Evolutionary conservation across 1,140 invertebrate species (phyloP).

Genomic region (Ladona fulva): DNA sequence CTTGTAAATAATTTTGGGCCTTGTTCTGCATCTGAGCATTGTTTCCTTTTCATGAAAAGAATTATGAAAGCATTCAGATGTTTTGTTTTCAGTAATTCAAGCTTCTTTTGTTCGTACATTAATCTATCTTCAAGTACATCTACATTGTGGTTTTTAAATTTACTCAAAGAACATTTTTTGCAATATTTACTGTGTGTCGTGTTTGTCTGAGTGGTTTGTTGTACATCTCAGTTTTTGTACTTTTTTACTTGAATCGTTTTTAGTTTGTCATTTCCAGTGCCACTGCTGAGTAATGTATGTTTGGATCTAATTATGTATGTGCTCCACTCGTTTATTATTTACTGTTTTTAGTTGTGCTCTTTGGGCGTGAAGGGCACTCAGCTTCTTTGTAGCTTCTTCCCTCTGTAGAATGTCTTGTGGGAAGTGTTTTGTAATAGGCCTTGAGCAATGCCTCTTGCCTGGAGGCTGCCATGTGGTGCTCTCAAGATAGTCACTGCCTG

Average conservation of each 20-base stretch:
- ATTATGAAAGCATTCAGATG: constrained; percentile 6
- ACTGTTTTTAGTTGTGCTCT: background rate
- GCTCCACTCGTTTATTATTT: constrained; percentile 9
- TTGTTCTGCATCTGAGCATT: background rate
- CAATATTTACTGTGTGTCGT: constrained; percentile 1
- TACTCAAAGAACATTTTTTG: background rate
- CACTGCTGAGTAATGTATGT: constrained; percentile 5
- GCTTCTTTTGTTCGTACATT: background rate
- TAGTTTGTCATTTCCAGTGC: background rate
- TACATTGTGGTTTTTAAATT: background rate
- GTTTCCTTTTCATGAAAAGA: background rate
- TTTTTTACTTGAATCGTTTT: background rate
- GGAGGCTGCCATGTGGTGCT: constrained; percentile 5
- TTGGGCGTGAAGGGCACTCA: background rate
- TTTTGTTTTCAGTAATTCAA: constrained; percentile 4
- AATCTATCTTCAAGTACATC: background rate
- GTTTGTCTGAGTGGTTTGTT: background rate
- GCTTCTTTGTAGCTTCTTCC: constrained; percentile 8
- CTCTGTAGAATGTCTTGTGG: background rate
- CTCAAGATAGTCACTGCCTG: background rate
- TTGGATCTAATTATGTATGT: constrained; percentile 7
- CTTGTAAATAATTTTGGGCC: constrained; percentile 5
- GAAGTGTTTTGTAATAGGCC: background rate
- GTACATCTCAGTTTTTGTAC: constrained; percentile 1
- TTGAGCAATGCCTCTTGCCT: background rate